These are phyloP conservation scores for Trachelus iudaicus DNA, from an alignment of 2,888 invertebrate genomes.

Conservation along the genomic window DNA sequence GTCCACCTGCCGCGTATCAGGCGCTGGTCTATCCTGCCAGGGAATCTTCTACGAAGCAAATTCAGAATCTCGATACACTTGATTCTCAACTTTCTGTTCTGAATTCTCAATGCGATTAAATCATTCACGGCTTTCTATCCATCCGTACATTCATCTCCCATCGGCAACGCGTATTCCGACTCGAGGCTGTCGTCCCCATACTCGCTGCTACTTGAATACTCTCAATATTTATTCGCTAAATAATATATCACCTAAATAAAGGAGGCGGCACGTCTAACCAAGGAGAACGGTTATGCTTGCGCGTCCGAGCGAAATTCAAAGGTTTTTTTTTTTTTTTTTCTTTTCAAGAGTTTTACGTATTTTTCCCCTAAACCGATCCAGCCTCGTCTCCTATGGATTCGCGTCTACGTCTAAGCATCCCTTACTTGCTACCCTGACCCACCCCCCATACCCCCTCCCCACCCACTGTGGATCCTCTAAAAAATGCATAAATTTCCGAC, in stretches of 20 bases:
- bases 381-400: too few species aligned
- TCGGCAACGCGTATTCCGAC: background rate
- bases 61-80: background rate
- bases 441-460: background rate
- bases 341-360: background rate
- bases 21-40: background rate
- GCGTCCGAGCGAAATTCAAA: background rate
- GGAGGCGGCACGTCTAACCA: background rate
- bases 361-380: too few species aligned
- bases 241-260: constrained; percentile 11
- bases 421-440: too few species aligned
- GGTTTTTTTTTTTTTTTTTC: too few species aligned
- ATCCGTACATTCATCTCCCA: background rate
- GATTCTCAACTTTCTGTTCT: background rate
- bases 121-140: background rate
- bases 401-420: background rate
- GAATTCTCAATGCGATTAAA: background rate
- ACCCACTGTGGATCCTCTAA: constrained; percentile 5
- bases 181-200: background rate
- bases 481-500: constrained; percentile 24
- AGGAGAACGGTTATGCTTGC: background rate
- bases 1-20: background rate
- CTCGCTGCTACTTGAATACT: background rate
- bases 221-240: constrained; percentile 19
- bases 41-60: background rate